Conservation (phyloP, 2,797 vertebrate species). For the Antennarius maculatus region DNA sequence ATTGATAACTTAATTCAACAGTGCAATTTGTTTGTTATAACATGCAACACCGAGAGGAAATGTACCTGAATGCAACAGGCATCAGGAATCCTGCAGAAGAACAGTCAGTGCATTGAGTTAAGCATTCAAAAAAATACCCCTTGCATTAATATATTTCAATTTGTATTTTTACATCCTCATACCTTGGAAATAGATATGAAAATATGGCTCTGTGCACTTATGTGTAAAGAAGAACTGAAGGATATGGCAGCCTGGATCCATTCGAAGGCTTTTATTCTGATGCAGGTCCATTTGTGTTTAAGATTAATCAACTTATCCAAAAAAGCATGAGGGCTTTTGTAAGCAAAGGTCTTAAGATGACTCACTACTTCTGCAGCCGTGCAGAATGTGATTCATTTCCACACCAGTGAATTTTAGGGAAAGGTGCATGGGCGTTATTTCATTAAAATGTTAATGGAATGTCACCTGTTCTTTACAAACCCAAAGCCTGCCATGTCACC, state of each 20-base stretch:
- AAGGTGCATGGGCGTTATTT: slow-evolving; percentile 21
- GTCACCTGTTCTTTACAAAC: slow-evolving; percentile 16
- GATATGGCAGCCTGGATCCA: slow-evolving; percentile 1
- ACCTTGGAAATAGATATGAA: no score
- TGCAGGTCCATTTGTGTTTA: background rate
- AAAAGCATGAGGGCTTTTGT: slow-evolving; percentile 13
- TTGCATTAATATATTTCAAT: background rate
- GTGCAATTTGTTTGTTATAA: slow-evolving; percentile 28
- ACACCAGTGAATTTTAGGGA: slow-evolving; percentile 31
- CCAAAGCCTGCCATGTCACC: background rate
- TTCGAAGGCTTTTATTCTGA: slow-evolving; percentile 15
- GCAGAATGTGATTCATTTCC: slow-evolving; percentile 27
- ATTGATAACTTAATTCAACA: slow-evolving; percentile 69
- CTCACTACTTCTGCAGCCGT: slow-evolving; percentile 39
- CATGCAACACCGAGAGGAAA: slow-evolving; percentile 25
- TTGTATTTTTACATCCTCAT: background rate
- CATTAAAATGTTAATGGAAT: slow-evolving; percentile 19
- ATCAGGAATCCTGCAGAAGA: background rate
- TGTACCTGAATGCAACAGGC: slow-evolving; percentile 21
- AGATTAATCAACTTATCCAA: slow-evolving; percentile 19
- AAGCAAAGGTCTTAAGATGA: slow-evolving; percentile 44
- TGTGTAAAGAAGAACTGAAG: background rate
- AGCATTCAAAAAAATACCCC: background rate
- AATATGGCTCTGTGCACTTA: background rate
- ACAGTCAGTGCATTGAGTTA: background rate